Percentiles rank a stretch among this genome's conserved stretches.
Evolutionary conservation across 2,888 invertebrate genomes (phyloP).

Genomic region (Limnephilus rhombicus): DNA sequence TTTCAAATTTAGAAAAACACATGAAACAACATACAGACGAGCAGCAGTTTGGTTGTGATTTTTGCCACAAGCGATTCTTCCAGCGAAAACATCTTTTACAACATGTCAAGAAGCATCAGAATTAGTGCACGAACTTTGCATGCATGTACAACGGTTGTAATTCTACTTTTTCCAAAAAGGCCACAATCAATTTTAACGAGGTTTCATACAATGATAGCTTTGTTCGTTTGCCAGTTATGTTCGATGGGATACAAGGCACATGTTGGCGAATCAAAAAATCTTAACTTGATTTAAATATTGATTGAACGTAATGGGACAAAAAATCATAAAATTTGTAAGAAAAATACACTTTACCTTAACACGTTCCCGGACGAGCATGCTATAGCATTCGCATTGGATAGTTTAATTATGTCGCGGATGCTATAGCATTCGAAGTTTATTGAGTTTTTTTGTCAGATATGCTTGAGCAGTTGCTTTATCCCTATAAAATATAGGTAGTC

Average conservation of each 20-base stretch:
- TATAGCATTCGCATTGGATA: too few species aligned
- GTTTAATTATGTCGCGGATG: too few species aligned
- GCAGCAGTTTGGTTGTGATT: conserved; percentile 39
- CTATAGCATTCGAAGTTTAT: too few species aligned
- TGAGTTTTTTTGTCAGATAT: too few species aligned
- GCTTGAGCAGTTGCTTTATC: too few species aligned
- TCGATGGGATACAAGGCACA: conserved; percentile 6
- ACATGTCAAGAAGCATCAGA: conserved; percentile 51
- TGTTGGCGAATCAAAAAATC: conserved; percentile 32
- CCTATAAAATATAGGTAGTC: too few species aligned
- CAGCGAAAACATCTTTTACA: conserved; percentile 42
- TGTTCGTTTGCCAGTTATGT: conserved; percentile 47
- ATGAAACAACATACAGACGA: conserved; percentile 51
- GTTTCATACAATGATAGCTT: conserved; percentile 31
- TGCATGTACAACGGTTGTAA: conserved; percentile 40
- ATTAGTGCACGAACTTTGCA: conserved; percentile 42
- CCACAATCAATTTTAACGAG: conserved; percentile 5
- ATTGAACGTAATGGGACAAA: too few species aligned
- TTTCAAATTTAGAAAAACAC: conserved; percentile 48
- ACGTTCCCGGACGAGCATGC: too few species aligned
- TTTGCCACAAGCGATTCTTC: conserved; percentile 45
- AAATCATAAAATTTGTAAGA: not conserved
- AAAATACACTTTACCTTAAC: too few species aligned
- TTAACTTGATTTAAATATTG: too few species aligned
- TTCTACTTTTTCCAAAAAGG: not conserved